Percentiles rank a stretch among this genome's conserved stretches.
phyloP scores from a whole-genome alignment of 2,797 vertebrate species.

The Bufotes viridis region DNA sequence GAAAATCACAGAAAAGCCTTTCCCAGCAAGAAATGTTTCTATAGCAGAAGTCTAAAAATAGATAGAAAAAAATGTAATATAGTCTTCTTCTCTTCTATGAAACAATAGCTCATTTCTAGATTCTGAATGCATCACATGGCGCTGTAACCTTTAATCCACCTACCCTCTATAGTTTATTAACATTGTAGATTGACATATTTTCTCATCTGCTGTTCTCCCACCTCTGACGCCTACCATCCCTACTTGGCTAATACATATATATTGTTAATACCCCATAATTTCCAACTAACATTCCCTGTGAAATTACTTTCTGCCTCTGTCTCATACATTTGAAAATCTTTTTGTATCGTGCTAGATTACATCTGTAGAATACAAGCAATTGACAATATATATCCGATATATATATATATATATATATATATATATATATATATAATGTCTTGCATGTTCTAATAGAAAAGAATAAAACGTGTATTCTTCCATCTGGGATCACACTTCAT shows the following conservation, averaged over 20 bases:
- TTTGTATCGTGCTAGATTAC: not conserved
- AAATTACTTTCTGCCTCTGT: slow-evolving; percentile 31
- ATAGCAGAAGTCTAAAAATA: slow-evolving; percentile 31
- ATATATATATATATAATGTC: not conserved
- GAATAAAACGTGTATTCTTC: slow-evolving; percentile 61
- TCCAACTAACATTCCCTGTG: slow-evolving; percentile 38
- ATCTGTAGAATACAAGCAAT: not conserved
- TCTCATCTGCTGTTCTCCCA: slow-evolving; percentile 19
- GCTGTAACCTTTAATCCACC: slow-evolving; percentile 26
- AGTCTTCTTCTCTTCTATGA: slow-evolving; percentile 28
- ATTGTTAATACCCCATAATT: slow-evolving; percentile 42
- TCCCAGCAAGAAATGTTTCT: not conserved
- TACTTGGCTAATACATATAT: slow-evolving; percentile 35
- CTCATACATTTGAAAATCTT: slow-evolving; percentile 3
- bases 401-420: slow-evolving; percentile 10
- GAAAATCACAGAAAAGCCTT: not conserved
- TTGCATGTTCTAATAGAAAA: slow-evolving; percentile 42
- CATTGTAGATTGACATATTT: slow-evolving; percentile 32
- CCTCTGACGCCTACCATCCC: slow-evolving; percentile 25
- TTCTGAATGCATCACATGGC: slow-evolving; percentile 14
- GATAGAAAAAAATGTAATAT: slow-evolving; percentile 22
- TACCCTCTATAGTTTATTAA: slow-evolving; percentile 31
- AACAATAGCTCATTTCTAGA: slow-evolving; percentile 31
- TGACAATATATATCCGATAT: not conserved
- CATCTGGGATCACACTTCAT: slow-evolving; percentile 33